Percentiles rank a stretch among this genome's conserved stretches.
phyloP scores from a whole-genome alignment of 2,797 vertebrate species.

The Prunella strophiata region DNA sequence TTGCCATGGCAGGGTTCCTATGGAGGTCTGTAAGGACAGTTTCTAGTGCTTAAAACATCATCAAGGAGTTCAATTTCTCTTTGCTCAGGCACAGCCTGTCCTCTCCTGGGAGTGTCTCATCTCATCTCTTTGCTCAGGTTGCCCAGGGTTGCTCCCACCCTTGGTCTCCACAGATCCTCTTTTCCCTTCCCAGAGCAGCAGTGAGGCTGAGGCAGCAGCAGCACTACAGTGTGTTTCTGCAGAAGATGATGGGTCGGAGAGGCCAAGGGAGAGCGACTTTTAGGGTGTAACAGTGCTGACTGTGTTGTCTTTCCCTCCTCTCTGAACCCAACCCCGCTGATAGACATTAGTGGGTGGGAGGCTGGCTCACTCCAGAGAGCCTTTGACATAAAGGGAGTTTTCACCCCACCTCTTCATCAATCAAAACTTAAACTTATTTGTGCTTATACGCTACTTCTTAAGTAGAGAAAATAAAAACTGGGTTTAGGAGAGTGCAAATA shows the following conservation, averaged over 20 bases:
- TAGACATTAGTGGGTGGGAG: slow-evolving; percentile 38
- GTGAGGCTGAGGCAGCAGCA: not conserved
- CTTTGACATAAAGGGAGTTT: slow-evolving; percentile 62
- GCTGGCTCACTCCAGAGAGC: slow-evolving; percentile 14
- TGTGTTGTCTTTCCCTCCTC: slow-evolving; percentile 30
- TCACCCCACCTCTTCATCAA: slow-evolving; percentile 61
- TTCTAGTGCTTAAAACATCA: not conserved
- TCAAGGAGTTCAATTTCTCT: not conserved
- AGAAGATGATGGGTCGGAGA: not conserved
- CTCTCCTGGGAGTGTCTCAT: not conserved
- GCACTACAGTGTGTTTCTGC: not conserved
- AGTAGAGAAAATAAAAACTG: slow-evolving; percentile 69
- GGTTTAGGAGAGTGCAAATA: slow-evolving; percentile 72
- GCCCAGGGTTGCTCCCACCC: not conserved
- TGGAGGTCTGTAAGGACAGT: not conserved
- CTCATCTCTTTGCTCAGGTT: not conserved
- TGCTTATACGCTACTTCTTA: slow-evolving; percentile 58
- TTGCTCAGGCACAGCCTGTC: not conserved
- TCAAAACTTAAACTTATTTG: slow-evolving; percentile 67
- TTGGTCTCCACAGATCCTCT: not conserved
- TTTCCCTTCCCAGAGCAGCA: not conserved
- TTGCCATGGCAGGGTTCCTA: not conserved
- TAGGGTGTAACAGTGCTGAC: not conserved
- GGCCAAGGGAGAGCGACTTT: not conserved
- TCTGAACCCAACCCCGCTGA: slow-evolving; percentile 1